Evolutionary conservation across 1,140 invertebrate species (phyloP), one percentile per base, ranked within the genome.

Genomic region (Dreissena rostriformis): DNA sequence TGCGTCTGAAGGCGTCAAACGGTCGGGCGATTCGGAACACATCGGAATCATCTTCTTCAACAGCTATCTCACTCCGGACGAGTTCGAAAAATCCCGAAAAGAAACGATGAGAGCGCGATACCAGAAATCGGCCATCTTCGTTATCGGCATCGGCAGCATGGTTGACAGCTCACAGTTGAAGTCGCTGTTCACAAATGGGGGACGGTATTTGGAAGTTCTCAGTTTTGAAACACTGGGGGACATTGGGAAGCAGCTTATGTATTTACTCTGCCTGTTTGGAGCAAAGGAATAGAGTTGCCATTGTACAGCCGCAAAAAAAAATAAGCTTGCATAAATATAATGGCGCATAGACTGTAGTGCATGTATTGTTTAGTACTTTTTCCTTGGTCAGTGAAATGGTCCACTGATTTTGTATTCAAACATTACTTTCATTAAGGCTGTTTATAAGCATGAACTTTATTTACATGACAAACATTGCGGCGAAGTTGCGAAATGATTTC

Each of bases 11-110:
- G 22, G 67, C 68, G 5, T 52, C 26, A 51, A 39, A 72, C 22
- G 78, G 78, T n/a, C 67, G 78, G 51, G 55, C n/a, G n/a, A 80
- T 28, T 29, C 78, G 52, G 24, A 24, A 24, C 78, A 72, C 24
- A 80, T 80, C 17, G 78, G 67, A 80, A 61, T 80, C 28, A 22
- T 72, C 39, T 80, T 80, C 68, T 53, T 55, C 10, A 72, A 39
- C 24, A 68, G 61, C 52, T 28, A 39, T 14, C 68, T 80, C 1
- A 19, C 78, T 26, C 17, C 52, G 26, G 24, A 10, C 19, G 78
- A 80, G 29, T 72, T 61, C 67, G 19, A 19, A 2, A 39, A 80
- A n/a, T 39, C 78, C 24, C 10, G 24, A 12, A 22, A 55, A 0
- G 67, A 80, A 24, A 72, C 19, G 53, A 49, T 28, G 67, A 28